Evolutionary conservation across 1,140 invertebrate genomes (phyloP).

Genomic region (Aphis gossypii): DNA sequence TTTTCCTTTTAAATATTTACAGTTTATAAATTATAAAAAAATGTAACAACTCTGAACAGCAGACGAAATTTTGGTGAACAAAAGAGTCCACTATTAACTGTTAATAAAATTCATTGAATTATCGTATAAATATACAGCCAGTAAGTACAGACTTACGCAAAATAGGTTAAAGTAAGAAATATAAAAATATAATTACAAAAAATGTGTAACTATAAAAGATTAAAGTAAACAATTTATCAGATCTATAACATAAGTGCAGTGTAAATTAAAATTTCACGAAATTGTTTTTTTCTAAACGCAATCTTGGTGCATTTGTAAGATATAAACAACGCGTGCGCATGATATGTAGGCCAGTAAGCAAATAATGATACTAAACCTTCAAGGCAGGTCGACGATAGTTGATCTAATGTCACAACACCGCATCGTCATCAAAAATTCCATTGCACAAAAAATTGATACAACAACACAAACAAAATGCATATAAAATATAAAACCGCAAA

Average conservation of each 20-base stretch:
- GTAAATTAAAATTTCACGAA: not conserved
- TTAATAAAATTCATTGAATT: not conserved
- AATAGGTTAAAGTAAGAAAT: no score
- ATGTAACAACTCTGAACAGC: no score
- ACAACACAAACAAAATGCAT: not conserved
- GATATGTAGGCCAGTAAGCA: not conserved
- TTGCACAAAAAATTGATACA: not conserved
- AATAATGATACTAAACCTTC: not conserved
- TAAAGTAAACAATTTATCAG: no score
- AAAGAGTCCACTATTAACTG: no score
- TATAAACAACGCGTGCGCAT: not conserved
- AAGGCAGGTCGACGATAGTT: not conserved
- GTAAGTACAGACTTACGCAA: no score
- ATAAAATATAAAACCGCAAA: not conserved
- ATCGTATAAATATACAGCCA: no score
- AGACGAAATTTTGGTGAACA: no score
- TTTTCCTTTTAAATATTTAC: no score
- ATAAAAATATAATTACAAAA: no score
- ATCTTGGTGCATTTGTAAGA: not conserved
- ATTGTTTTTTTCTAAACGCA: not conserved
- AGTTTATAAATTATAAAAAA: no score
- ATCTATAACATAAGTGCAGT: no score
- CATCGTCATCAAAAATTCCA: not conserved
- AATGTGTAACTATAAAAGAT: no score
- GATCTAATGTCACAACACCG: not conserved